Evolutionary conservation across 1,140 invertebrate genomes (phyloP).

Genomic region (Bombus impatiens): DNA sequence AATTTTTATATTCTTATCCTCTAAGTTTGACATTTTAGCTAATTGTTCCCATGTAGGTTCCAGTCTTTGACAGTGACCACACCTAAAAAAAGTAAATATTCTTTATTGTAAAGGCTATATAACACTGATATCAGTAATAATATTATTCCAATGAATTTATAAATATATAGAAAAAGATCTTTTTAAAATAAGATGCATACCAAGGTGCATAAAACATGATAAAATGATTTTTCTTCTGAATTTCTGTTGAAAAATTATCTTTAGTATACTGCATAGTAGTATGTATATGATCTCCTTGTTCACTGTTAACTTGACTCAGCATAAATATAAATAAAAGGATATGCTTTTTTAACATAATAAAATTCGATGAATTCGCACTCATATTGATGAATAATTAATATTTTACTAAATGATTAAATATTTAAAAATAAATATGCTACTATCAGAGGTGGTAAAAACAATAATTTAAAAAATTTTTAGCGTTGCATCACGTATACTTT

Average conservation of each 20-base stretch:
- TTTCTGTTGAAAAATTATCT: conserved; percentile 72
- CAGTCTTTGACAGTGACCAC: conserved; percentile 87
- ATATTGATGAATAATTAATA: conserved; percentile 6
- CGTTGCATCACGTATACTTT: not conserved
- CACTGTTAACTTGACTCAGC: conserved; percentile 55
- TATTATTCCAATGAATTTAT: not conserved
- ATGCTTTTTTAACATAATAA: conserved; percentile 22
- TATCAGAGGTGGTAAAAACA: not conserved
- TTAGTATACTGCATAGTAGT: conserved; percentile 52
- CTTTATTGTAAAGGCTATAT: not conserved
- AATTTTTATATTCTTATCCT: conserved; percentile 85
- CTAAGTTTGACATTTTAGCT: conserved; percentile 87
- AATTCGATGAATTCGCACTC: not conserved
- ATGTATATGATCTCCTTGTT: conserved; percentile 34
- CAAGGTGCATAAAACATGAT: conserved; percentile 91
- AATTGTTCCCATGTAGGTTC: conserved; percentile 88
- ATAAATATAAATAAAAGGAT: conserved; percentile 55
- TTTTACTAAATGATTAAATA: not conserved
- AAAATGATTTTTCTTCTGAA: conserved; percentile 87
- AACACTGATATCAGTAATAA: not conserved
- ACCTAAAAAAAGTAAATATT: conserved; percentile 82
- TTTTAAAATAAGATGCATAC: conserved; percentile 80
- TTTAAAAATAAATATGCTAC: conserved; percentile 19
- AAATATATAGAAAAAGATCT: not conserved
- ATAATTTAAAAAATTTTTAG: not conserved